A percentile compares a stretch with the other conserved stretches of the same genome.
Evolutionary conservation across 1,140 invertebrate species (phyloP).

Genomic region (Achatina immaculata): DNA sequence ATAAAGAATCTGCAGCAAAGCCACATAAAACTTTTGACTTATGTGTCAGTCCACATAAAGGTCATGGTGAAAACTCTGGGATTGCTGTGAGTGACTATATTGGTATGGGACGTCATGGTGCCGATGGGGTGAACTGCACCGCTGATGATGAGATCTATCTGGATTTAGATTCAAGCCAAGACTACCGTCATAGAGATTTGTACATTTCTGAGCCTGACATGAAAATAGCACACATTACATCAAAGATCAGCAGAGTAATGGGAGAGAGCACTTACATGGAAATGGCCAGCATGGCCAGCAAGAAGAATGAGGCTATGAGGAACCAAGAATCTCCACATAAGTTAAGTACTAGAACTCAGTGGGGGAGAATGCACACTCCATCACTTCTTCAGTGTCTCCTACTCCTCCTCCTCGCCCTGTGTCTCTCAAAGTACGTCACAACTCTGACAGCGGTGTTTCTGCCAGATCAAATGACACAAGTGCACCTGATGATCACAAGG

Average conservation of each 20-base stretch:
- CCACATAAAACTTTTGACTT: conserved; percentile 21
- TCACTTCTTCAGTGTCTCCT: neutral
- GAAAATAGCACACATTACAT: neutral
- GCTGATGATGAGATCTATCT: conserved; percentile 38
- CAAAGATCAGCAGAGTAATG: neutral
- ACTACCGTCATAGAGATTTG: conserved; percentile 23
- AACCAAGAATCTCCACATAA: conserved; percentile 49
- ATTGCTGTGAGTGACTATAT: conserved; percentile 51
- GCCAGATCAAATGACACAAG: neutral
- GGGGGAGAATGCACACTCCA: neutral
- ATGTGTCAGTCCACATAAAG: conserved; percentile 1
- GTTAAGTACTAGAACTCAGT: conserved; percentile 43
- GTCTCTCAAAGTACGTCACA: conserved; percentile 21
- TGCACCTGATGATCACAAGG: neutral
- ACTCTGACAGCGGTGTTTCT: conserved; percentile 27
- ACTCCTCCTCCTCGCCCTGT: conserved; percentile 2
- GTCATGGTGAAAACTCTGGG: neutral
- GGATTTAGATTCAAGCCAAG: conserved; percentile 15
- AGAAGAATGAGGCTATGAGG: conserved; percentile 46
- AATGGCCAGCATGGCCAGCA: conserved; percentile 40
- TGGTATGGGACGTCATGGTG: conserved; percentile 47
- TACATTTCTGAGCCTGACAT: conserved; percentile 38
- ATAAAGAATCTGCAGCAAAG: conserved; percentile 10
- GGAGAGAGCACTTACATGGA: conserved; percentile 53
- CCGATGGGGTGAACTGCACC: neutral